Percentiles rank a stretch among this genome's conserved stretches.
phyloP scores from a whole-genome alignment of 2,113 vertebrate species.

The Prochilodus magdalenae region DNA sequence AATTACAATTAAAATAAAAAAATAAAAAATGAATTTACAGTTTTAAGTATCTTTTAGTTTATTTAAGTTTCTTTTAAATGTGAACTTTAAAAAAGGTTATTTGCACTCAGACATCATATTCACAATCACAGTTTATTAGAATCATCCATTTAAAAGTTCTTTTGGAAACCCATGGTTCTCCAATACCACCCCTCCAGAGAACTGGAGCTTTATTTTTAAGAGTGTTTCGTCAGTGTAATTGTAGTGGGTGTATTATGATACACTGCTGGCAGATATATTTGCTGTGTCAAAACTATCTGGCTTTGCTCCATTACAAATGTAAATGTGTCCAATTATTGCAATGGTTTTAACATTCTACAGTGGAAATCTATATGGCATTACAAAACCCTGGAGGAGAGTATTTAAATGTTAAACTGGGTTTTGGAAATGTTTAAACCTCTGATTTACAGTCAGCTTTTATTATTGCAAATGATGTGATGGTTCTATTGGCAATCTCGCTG shows the following conservation, averaged over 20 bases:
- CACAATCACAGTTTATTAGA: too few relatives aligned
- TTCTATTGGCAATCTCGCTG: background rate
- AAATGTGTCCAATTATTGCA: background rate
- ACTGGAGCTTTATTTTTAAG: too few relatives aligned
- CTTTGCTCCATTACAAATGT: background rate
- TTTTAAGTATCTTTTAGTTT: too few relatives aligned
- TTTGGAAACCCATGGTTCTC: too few relatives aligned
- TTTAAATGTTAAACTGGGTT: constrained; percentile 1
- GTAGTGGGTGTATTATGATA: background rate
- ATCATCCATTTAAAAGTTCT: too few relatives aligned
- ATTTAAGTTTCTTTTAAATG: too few relatives aligned
- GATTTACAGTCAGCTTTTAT: constrained; percentile 12
- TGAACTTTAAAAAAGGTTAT: too few relatives aligned
- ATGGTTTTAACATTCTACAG: background rate
- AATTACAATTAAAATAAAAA: too few relatives aligned
- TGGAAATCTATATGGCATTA: background rate
- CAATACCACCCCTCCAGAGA: background rate
- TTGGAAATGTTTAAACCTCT: constrained; percentile 15
- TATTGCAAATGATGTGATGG: constrained; percentile 20
- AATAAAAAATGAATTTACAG: too few relatives aligned
- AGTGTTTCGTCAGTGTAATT: background rate
- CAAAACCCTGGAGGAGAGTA: background rate
- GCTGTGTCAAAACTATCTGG: background rate
- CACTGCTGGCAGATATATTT: background rate
- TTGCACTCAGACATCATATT: too few relatives aligned